Percentiles rank a stretch among this genome's conserved stretches.
phyloP scores from a whole-genome alignment of 2,797 vertebrate genomes.

The Tauraco hartlaubi region DNA sequence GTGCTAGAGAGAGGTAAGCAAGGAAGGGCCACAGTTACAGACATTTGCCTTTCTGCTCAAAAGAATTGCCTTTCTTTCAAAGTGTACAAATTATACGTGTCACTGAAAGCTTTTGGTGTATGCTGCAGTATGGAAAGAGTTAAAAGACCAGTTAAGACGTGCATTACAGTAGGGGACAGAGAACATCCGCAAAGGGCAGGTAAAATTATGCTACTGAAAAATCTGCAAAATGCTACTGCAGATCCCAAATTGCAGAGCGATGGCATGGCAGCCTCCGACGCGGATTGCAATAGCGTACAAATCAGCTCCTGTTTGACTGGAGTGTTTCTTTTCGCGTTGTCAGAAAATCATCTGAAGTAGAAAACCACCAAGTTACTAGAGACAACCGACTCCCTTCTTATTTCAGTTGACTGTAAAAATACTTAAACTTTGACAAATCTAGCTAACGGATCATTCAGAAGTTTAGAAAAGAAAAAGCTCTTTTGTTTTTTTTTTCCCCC shows the following conservation, averaged over 20 bases:
- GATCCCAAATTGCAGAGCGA: neutral
- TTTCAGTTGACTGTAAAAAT: neutral
- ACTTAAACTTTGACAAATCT: neutral
- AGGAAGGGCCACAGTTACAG: accelerated
- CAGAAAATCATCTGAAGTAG: conserved; percentile 7
- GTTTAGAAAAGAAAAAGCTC: neutral
- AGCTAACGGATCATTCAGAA: neutral
- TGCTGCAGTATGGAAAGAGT: neutral
- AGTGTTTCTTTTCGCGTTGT: neutral
- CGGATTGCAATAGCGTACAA: accelerated
- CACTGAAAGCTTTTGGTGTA: neutral
- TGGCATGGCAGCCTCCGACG: neutral
- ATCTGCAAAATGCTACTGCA: neutral
- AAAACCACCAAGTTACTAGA: neutral
- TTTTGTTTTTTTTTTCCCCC: neutral
- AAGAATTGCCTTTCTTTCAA: neutral
- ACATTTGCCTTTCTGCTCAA: neutral
- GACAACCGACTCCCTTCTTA: neutral
- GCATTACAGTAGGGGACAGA: neutral
- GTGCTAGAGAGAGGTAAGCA: neutral
- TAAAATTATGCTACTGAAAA: neutral
- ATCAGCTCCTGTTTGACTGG: neutral
- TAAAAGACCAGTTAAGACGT: neutral
- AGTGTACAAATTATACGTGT: neutral
- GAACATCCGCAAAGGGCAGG: neutral